A percentile compares a stretch with the other conserved stretches of the same genome.
phyloP scores from a whole-genome alignment of 1,140 invertebrate species.

The Arion vulgaris region DNA sequence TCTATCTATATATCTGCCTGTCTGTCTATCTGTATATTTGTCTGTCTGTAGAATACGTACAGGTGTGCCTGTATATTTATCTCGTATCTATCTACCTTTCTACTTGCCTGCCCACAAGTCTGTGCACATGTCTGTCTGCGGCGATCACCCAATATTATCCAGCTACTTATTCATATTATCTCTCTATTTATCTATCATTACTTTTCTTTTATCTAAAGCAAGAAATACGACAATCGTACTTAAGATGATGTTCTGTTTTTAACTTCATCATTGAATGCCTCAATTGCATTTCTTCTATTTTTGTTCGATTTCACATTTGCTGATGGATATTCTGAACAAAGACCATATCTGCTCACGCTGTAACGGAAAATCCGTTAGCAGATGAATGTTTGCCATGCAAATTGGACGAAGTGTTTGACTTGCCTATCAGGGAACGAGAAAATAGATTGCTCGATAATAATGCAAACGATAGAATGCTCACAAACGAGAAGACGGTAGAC shows the following conservation, averaged over 20 bases:
- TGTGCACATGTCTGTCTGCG: no score
- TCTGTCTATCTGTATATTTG: no score
- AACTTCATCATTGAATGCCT: neutral
- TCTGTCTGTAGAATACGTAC: no score
- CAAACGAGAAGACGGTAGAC: neutral
- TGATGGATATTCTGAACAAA: conserved; percentile 3
- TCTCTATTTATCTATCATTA: neutral
- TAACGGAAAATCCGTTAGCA: neutral
- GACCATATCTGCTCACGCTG: neutral
- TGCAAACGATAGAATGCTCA: neutral
- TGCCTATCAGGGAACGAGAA: conserved; percentile 2
- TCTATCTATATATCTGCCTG: neutral
- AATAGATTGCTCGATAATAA: neutral
- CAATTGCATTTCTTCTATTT: conserved; percentile 1
- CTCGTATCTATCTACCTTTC: no score
- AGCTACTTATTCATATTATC: neutral
- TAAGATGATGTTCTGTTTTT: neutral
- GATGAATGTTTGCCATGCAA: conserved; percentile 7
- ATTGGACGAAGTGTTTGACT: conserved; percentile 12
- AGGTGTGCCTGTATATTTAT: no score
- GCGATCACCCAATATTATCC: no score
- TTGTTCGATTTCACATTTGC: neutral
- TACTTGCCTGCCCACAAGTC: no score
- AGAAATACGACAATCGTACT: neutral
- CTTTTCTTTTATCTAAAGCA: neutral